Base-by-base conservation (phyloP, 2,797 vertebrate species). In the Podarcis lilfordi region DNA sequence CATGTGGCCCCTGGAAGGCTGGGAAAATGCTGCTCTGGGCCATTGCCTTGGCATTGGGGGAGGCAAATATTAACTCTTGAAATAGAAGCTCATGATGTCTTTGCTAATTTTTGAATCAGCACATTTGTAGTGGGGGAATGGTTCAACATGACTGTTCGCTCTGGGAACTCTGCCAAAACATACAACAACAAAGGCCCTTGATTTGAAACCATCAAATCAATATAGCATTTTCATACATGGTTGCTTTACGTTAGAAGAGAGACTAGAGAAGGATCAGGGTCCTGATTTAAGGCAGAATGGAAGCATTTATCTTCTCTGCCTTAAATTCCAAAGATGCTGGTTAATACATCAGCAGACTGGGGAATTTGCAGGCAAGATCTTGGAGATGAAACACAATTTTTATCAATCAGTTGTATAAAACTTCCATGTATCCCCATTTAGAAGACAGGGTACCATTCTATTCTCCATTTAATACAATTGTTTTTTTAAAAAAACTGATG, bases 21-120 rank as follows among this genome's bases (percentile, higher is more conserved):
- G 50, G 50, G 50, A 15, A 64, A 64, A 23, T 23, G 61, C 61
- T 64, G 4, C 23, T 35, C 5, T 8, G 50, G 7, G 32, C 55
- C 29, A 0, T 55, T 77, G 61, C 5, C 17, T 10, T 11, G 2
- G 11, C n/a, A 43, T 23, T 75, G 3, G 37, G 8, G 66, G 61
- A 55, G 11, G 29, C 17, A 3, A 82, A 29, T 61, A 23, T 78
- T 40, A 55, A 45, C 21, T 13, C 4, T 32, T 81, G 79, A 81
- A 72, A 86, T 17, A 27, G 45, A 78, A 80, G 35, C 50, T 32
- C 13, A 4, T 35, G 74, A 78, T 77, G 35, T 29, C 21, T 86
- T 74, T 82, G 74, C 45, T 78, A 43, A 27, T 82, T 71, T 68
- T 77, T 82, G 77, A 89, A 85, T 85, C 50, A 80, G 29, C 37